A percentile compares a stretch with the other conserved stretches of the same genome.
These are phyloP conservation scores for Notiomystis cincta DNA, from an alignment of 2,113 vertebrate genomes.

Conservation along the genomic window DNA sequence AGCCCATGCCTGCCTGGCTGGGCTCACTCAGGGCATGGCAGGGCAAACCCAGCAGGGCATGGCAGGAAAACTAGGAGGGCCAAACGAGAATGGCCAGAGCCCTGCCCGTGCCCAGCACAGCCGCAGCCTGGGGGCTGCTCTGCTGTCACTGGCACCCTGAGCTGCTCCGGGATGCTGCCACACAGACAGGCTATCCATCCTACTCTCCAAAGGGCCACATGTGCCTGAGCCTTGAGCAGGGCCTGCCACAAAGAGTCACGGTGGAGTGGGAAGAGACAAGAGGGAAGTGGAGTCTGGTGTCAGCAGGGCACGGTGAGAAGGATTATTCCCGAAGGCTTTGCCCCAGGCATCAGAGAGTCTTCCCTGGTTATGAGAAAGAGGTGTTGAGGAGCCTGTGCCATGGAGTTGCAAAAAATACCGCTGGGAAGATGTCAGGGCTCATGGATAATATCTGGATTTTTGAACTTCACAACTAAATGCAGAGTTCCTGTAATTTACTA, in stretches of 20 bases:
- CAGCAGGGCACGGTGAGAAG: accelerated
- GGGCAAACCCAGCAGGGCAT: background rate
- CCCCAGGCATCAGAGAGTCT: accelerated
- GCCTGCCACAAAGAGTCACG: background rate
- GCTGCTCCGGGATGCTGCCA: background rate
- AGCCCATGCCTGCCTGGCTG: background rate
- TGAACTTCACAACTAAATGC: background rate
- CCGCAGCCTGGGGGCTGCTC: accelerated
- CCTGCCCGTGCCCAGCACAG: accelerated
- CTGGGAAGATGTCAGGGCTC: background rate
- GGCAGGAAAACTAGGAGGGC: background rate
- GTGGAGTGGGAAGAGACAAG: background rate
- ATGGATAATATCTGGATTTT: background rate
- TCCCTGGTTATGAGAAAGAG: background rate
- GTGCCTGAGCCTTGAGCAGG: background rate
- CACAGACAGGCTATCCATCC: accelerated
- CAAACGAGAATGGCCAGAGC: background rate
- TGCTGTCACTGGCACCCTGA: accelerated
- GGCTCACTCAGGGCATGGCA: background rate
- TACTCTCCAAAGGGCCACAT: background rate
- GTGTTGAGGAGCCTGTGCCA: background rate
- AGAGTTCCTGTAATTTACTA: slow-evolving; percentile 20
- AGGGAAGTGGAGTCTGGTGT: background rate
- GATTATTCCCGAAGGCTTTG: background rate
- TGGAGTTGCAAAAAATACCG: background rate